A percentile compares a stretch with the other conserved stretches of the same genome.
Evolutionary conservation across 1,140 invertebrate species (phyloP).

Genomic region (Hyles vespertilio): DNA sequence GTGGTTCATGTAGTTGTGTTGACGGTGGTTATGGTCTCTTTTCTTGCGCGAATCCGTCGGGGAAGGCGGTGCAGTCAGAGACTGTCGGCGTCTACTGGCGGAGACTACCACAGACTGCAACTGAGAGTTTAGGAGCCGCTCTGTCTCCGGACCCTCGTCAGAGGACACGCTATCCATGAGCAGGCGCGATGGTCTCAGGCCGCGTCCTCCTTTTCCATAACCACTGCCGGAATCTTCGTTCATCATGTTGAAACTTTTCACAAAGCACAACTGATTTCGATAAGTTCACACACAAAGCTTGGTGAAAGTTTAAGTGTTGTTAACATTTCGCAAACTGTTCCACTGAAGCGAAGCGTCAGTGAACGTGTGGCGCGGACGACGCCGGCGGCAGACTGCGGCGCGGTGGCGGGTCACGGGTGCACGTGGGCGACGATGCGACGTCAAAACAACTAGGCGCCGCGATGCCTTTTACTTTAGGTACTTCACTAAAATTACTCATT

Average conservation of each 20-base stretch:
- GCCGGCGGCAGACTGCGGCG: constrained; percentile 54
- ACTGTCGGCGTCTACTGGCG: constrained; percentile 41
- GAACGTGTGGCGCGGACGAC: constrained; percentile 46
- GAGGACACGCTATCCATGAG: constrained; percentile 62
- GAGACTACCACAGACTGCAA: constrained; percentile 43
- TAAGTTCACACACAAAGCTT: constrained; percentile 16
- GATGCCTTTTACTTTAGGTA: background rate
- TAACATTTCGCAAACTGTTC: constrained; percentile 43
- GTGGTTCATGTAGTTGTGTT: constrained; percentile 67
- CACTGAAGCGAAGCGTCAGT: constrained; percentile 18
- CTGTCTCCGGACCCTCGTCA: constrained; percentile 64
- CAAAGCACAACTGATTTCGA: constrained; percentile 32
- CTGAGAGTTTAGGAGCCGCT: constrained; percentile 51
- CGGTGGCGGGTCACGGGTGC: constrained; percentile 33
- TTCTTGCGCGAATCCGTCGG: constrained; percentile 66
- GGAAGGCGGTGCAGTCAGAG: constrained; percentile 71
- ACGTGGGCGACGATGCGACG: constrained; percentile 44
- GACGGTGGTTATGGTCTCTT: constrained; percentile 43
- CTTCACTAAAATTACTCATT: no score
- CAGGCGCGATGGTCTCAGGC: constrained; percentile 41
- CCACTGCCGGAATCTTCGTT: background rate
- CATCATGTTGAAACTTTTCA: constrained; percentile 20
- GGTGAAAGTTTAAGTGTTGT: constrained; percentile 23
- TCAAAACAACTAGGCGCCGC: constrained; percentile 41
- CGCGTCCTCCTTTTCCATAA: constrained; percentile 24